Evolutionary conservation across 2,888 invertebrate species (phyloP), one percentile per base, ranked within the genome.

Genomic region (Agrotis clavis): DNA sequence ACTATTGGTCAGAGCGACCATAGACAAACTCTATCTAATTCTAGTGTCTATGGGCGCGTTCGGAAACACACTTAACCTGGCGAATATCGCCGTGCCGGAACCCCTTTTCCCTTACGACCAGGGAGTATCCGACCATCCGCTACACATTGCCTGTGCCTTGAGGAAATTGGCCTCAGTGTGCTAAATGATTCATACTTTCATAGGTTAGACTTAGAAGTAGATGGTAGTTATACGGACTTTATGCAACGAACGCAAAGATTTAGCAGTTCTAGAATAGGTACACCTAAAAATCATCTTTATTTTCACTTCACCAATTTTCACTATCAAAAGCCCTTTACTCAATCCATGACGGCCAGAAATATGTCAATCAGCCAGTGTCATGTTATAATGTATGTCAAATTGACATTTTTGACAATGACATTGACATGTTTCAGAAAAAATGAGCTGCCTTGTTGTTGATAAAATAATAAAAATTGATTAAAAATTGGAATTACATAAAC

Each of bases 401-500:
- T 70, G 41, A 70, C 35, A 57, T n/a, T n/a, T n/a, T n/a, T n/a
- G n/a, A n/a, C n/a, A n/a, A n/a, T 50, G 41, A 41, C 41, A 50
- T 45, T 57, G 56, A 57, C 35, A 57, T 35, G 13, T 9, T 6
- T 35, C 56, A 6, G 30, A 35, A 21, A 53, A 53, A 57, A 60
- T 61, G 65, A 61, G 47, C 25, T 51, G 45, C 4, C 4, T 14
- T 47, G 54, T 35, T 71, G 70, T 73, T 73, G 70, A 70, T 71
- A 67, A 72, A 67, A 61, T 73, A 69, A 35, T 19, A 57, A 57
- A 57, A 57, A 48, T 67, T 59, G 11, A 0, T 11, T n/a, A 18
- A 61, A 63, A 71, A 69, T 70, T 48, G 3, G 19, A 70, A 75
- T 79, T 74, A 76, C 19, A 69, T 71, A 74, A 80, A 82, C 67